phyloP scores from a whole-genome alignment of 2,888 invertebrate species.

The Diplolepis rosae region DNA sequence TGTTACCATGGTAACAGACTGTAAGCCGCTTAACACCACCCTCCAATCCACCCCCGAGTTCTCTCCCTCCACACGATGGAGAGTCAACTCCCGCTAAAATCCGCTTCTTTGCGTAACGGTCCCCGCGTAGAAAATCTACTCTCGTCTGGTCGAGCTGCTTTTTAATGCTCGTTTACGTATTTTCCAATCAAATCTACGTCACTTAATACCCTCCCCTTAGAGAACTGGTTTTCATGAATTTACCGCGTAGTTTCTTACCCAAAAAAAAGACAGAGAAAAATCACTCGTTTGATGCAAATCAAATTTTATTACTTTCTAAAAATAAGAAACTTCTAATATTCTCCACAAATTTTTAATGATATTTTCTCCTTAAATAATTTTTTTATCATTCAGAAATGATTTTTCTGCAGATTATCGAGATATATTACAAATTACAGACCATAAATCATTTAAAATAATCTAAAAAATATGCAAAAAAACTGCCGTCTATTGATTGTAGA shows the following conservation, averaged over 20 bases:
- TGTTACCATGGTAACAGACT: slow-evolving; percentile 72
- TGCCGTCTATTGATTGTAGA: too few species aligned
- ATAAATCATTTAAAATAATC: too few species aligned
- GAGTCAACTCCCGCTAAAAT: slow-evolving; percentile 46
- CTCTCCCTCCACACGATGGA: slow-evolving; percentile 35
- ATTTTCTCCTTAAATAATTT: neutral
- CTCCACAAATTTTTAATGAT: too few species aligned
- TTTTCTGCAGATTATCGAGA: too few species aligned
- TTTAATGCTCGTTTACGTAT: slow-evolving; percentile 29
- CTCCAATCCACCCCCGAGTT: slow-evolving; percentile 47
- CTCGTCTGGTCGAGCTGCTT: slow-evolving; percentile 20
- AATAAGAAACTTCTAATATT: too few species aligned
- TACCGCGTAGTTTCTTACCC: neutral
- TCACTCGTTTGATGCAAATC: neutral
- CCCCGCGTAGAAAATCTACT: slow-evolving; percentile 23
- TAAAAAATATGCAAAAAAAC: too few species aligned
- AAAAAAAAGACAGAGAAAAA: neutral
- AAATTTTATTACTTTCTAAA: slow-evolving; percentile 6
- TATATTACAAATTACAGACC: too few species aligned
- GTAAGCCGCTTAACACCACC: slow-evolving; percentile 72
- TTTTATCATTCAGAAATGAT: too few species aligned
- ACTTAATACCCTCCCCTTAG: slow-evolving; percentile 16
- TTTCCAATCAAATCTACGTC: slow-evolving; percentile 24
- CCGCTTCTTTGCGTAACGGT: slow-evolving; percentile 33
- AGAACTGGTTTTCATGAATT: slow-evolving; percentile 19